Conservation (phyloP, 2,888 invertebrate genomes). For the Mythimna lalbum region DNA sequence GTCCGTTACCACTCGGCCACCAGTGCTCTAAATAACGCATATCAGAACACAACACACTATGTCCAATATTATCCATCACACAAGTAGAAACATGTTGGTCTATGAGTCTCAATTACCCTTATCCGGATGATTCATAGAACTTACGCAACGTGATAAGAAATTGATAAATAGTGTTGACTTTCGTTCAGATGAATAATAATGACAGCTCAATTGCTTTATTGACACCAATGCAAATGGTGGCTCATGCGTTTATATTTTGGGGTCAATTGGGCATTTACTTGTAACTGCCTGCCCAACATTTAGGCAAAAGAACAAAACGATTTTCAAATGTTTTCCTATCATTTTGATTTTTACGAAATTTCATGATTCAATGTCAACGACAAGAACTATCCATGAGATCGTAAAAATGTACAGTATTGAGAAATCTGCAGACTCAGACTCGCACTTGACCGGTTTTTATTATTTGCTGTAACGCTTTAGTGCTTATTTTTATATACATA, state of each 20-base stretch:
- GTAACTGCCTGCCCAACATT: neutral
- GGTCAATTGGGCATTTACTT: neutral
- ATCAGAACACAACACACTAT: constrained; percentile 5
- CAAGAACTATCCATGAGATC: too few relatives aligned
- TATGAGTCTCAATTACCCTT: constrained; percentile 29
- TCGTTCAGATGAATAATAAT: constrained; percentile 7
- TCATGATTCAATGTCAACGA: too few relatives aligned
- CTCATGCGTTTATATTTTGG: neutral
- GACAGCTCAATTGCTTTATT: neutral
- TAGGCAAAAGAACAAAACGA: neutral
- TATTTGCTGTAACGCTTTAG: too few relatives aligned
- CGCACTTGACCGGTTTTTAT: too few relatives aligned
- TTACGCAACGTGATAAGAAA: constrained; percentile 45
- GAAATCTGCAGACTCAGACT: too few relatives aligned
- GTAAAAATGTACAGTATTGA: too few relatives aligned
- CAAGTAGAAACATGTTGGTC: constrained; percentile 9
- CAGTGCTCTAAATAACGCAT: too few relatives aligned
- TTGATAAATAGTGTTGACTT: constrained; percentile 41
- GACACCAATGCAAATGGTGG: neutral
- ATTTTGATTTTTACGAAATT: too few relatives aligned
- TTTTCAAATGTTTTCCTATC: neutral
- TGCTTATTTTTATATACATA: too few relatives aligned
- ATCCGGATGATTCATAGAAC: constrained; percentile 31
- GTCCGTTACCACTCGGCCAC: too few relatives aligned
- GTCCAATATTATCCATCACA: neutral